phyloP scores from a whole-genome alignment of 2,888 invertebrate species.

The Tenthredo amoena region DNA sequence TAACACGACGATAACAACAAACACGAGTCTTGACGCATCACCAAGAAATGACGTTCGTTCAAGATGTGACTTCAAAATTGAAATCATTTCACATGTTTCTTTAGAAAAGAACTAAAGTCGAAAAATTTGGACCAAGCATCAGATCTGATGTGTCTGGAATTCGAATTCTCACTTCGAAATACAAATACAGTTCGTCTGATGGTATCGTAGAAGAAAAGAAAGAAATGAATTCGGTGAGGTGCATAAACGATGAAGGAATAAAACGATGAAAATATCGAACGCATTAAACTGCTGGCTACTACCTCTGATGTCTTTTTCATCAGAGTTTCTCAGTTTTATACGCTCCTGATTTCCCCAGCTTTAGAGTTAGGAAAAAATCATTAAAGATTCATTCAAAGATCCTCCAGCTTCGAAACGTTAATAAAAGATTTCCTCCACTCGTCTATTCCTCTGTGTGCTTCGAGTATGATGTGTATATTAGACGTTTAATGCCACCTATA shows the following conservation, averaged over 20 bases:
- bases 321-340: neutral
- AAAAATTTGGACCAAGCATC: neutral
- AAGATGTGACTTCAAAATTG: neutral
- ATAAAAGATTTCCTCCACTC: neutral
- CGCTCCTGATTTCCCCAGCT: neutral
- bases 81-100: neutral
- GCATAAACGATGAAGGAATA: neutral
- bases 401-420: neutral
- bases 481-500: conserved; percentile 29
- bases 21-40: neutral
- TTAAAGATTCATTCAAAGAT: conserved; percentile 6
- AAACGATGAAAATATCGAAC: neutral
- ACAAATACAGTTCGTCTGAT: neutral
- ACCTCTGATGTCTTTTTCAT: neutral
- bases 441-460: neutral
- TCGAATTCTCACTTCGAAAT: conserved; percentile 14
- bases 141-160: neutral
- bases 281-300: neutral
- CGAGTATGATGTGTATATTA: conserved; percentile 23
- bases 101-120: neutral
- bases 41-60: neutral
- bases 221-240: neutral
- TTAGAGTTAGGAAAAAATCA: neutral
- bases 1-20: neutral
- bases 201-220: neutral